A percentile compares a stretch with the other conserved stretches of the same genome.
Conservation (phyloP, 2,888 invertebrate genomes). For the Pelosia muscerda region DNA sequence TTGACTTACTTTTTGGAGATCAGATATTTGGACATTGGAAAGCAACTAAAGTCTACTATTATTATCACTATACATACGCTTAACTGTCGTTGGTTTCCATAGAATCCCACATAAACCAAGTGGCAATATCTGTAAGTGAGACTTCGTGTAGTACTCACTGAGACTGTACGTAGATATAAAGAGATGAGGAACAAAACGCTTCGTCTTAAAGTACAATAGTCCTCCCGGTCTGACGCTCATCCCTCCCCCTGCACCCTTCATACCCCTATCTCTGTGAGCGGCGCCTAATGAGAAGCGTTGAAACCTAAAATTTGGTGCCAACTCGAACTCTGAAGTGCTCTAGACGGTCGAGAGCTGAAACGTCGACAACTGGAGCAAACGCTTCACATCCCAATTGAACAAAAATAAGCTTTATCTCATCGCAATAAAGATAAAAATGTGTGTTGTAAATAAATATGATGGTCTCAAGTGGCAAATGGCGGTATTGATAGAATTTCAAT, state of each 20-base stretch:
- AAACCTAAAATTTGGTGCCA: conserved; percentile 85
- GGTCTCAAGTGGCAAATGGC: conserved; percentile 59
- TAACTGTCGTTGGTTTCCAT: conserved; percentile 16
- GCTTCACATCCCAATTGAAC: conserved; percentile 35
- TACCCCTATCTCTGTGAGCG: conserved; percentile 62
- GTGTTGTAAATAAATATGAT: conserved; percentile 54
- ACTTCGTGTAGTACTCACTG: conserved; percentile 43
- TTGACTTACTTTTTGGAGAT: not conserved
- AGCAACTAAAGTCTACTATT: not conserved
- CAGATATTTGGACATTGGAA: conserved; percentile 8
- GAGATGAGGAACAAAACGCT: conserved; percentile 74
- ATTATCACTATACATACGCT: not conserved
- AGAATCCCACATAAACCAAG: conserved; percentile 33
- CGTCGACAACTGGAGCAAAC: conserved; percentile 53
- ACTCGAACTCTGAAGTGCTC: conserved; percentile 81
- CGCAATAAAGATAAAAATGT: conserved; percentile 43
- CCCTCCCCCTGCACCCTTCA: conserved; percentile 37
- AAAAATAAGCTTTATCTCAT: conserved; percentile 54
- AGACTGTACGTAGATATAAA: conserved; percentile 57
- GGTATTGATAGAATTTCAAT: conserved; percentile 74
- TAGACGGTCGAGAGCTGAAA: conserved; percentile 65
- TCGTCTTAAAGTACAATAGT: conserved; percentile 74
- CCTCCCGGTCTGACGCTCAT: conserved; percentile 59
- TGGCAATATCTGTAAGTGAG: conserved; percentile 69
- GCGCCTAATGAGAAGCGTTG: conserved; percentile 83